A percentile compares a stretch with the other conserved stretches of the same genome.
Conservation (phyloP, 2,797 vertebrate species). For the Macropodus opercularis region DNA sequence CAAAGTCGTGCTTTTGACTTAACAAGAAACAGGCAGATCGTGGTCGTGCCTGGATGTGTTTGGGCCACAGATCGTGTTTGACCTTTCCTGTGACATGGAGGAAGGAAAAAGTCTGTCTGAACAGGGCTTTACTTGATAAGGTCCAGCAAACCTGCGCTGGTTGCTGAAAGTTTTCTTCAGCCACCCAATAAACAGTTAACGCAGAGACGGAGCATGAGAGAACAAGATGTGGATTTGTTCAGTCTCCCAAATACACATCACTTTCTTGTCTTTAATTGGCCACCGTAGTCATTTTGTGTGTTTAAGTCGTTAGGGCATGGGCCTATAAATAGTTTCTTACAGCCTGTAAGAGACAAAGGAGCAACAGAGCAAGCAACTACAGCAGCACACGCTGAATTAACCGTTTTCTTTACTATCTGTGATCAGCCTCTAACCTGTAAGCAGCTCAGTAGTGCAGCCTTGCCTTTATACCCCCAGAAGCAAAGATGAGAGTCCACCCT, state of each 20-base stretch:
- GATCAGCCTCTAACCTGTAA: constrained; percentile 31
- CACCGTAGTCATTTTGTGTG: constrained; percentile 43
- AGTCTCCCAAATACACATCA: constrained; percentile 35
- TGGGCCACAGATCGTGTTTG: constrained; percentile 36
- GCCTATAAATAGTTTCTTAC: constrained; percentile 70
- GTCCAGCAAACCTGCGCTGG: constrained; percentile 49
- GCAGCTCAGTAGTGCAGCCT: constrained; percentile 16
- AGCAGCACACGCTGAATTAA: constrained; percentile 49
- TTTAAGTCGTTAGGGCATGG: constrained; percentile 54
- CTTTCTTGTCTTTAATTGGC: constrained; percentile 60
- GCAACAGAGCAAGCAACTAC: constrained; percentile 42
- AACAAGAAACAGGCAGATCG: too few relatives aligned
- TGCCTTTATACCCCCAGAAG: constrained; percentile 22
- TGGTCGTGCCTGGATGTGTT: not conserved
- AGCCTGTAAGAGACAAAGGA: constrained; percentile 59
- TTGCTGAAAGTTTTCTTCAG: constrained; percentile 24
- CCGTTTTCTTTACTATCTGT: constrained; percentile 35
- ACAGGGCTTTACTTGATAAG: constrained; percentile 17
- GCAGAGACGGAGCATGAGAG: constrained; percentile 21
- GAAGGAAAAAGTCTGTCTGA: constrained; percentile 15
- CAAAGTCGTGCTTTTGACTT: too few relatives aligned
- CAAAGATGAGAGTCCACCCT: constrained; percentile 33
- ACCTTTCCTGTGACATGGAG: constrained; percentile 43
- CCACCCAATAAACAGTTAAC: constrained; percentile 26
- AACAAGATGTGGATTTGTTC: constrained; percentile 29